Conservation (phyloP, 2,797 vertebrate species). For the Chelidonichthys spinosus region DNA sequence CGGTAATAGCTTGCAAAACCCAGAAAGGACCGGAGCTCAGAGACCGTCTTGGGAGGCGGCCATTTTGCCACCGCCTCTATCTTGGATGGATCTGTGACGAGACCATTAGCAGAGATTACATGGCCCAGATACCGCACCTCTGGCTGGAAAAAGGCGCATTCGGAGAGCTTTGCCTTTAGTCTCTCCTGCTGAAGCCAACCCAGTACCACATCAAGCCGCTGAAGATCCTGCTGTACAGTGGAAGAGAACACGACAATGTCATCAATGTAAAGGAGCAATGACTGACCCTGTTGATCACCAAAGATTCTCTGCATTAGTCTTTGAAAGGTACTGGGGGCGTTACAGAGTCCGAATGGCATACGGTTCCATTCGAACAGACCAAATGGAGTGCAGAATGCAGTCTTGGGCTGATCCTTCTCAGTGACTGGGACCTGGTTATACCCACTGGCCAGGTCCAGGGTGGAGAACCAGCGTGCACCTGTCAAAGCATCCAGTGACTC, state of each 20-base stretch:
- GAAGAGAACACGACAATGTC: not conserved
- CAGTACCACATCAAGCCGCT: not conserved
- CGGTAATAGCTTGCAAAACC: no score
- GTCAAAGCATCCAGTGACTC: not conserved
- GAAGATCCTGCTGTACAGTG: not conserved
- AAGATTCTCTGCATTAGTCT: not conserved
- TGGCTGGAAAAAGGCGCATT: not conserved
- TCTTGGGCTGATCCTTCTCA: not conserved
- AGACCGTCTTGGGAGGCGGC: no score
- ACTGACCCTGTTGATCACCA: not conserved
- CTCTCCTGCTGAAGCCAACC: not conserved
- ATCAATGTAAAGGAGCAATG: not conserved
- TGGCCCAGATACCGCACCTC: no score
- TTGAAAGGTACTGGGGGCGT: not conserved
- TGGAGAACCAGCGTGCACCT: no score
- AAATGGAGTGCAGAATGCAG: not conserved
- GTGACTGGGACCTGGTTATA: not conserved
- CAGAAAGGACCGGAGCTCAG: no score
- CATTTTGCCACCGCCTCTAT: no score
- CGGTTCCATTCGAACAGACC: not conserved
- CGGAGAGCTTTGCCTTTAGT: not conserved
- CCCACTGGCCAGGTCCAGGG: not conserved
- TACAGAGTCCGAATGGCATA: not conserved
- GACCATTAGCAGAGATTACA: no score
- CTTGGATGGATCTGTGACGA: no score